Conservation (phyloP, 1,140 invertebrate genomes). For the Pararge aegeria region DNA sequence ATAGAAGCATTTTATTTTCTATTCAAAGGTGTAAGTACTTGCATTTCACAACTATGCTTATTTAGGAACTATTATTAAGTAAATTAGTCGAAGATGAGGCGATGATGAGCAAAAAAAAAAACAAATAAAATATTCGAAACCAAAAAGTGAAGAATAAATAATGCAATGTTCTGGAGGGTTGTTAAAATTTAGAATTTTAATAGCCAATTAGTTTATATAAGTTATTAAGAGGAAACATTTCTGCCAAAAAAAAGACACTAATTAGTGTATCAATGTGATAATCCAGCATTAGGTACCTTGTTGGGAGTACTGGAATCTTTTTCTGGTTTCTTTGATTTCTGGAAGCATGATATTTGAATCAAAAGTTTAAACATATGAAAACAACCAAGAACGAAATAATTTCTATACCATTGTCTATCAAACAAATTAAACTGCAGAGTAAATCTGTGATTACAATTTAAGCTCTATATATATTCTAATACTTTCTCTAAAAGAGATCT, state of each 20-base stretch:
- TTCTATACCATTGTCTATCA: too few relatives aligned
- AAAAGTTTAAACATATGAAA: not conserved
- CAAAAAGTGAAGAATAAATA: constrained; percentile 9
- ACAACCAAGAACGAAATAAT: not conserved
- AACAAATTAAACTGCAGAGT: too few relatives aligned
- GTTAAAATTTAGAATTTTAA: constrained; percentile 5
- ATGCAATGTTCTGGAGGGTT: not conserved
- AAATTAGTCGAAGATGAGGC: not conserved
- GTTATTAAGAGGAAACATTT: constrained; percentile 16
- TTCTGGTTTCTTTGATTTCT: constrained; percentile 78
- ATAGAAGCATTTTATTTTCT: too few relatives aligned
- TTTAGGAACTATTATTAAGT: not conserved
- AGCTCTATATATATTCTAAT: too few relatives aligned
- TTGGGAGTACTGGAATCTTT: constrained; percentile 73
- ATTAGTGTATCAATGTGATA: constrained; percentile 9
- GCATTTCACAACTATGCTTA: not conserved
- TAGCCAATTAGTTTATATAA: constrained; percentile 22
- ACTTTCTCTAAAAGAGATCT: too few relatives aligned
- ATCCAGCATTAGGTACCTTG: constrained; percentile 63
- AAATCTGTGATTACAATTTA: too few relatives aligned
- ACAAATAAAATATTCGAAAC: constrained; percentile 2
- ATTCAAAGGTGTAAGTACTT: too few relatives aligned
- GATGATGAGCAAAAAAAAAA: constrained; percentile 4
- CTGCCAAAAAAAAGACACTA: constrained; percentile 29
- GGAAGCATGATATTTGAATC: constrained; percentile 52